Base-by-base conservation (phyloP, 2,888 invertebrate species). In the Ligdia adustata region DNA sequence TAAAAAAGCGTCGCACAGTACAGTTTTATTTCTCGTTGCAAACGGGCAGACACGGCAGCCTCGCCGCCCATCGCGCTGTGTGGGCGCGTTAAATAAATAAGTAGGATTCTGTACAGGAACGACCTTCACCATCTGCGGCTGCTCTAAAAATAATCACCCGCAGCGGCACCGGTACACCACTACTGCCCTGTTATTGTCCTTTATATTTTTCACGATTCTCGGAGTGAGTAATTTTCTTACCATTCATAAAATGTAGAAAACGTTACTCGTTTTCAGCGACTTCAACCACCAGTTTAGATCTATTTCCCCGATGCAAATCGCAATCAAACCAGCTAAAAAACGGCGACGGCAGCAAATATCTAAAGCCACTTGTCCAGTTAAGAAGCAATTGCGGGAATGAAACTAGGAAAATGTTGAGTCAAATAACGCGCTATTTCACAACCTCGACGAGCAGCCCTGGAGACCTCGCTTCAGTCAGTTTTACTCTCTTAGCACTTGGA, bases 91-190 rank as follows among this genome's bases (percentile, higher is more conserved):
- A 78, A 84, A 85, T 83, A 86, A 83, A 80, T 84, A 82, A 82
- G 77, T 73, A 75, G 70, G 67, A 69, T 69, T 75, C 75, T 71
- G 76, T 71, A 64, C 73, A 62, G 72, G 69, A 71, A 66, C 78
- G 80, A 76, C 85, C 83, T 83, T 82, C 77, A 65, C 77, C 85
- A 82, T 82, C 82, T 85, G 86, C 65, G 81, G 73, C 72, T 72
- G 72, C 60, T 75, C 76, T 76, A 73, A 79, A 83, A 82, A 84
- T 85, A 85, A 77, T 72, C 69, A 66, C 56, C 66, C 33, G 24
- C 42, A 52, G 55, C 45, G 57, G 24, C 42, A 52, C 55, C 45
- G 57, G 60, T 57, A 50, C 51, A 52, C 50, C 22, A 22, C n/a
- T n/a, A n/a, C 7, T 56, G 57, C 48, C 45, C 60, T 55, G 54